Conservation (phyloP, 2,113 vertebrate species). For the Antennarius striatus region DNA sequence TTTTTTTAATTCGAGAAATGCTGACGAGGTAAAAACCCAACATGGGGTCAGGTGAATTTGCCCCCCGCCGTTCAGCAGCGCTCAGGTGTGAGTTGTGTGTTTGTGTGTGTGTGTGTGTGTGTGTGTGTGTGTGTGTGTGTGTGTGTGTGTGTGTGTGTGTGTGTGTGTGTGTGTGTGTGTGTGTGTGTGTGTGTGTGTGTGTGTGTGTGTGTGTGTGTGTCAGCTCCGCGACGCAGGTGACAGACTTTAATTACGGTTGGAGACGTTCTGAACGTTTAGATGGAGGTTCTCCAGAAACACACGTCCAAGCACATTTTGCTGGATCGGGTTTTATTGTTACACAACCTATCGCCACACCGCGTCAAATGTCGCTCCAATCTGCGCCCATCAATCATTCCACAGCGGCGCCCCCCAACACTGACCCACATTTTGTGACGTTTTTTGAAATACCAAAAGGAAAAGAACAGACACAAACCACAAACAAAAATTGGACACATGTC, state of each 20-base stretch:
- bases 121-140: slow-evolving; percentile 73
- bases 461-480: background rate
- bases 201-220: slow-evolving; percentile 69
- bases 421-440: slow-evolving; percentile 15
- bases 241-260: slow-evolving; percentile 72
- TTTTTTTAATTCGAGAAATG: slow-evolving; percentile 20
- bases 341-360: slow-evolving; percentile 14
- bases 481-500: background rate
- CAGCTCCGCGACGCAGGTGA: slow-evolving; percentile 68
- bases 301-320: slow-evolving; percentile 65
- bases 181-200: slow-evolving; percentile 73
- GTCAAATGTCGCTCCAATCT: slow-evolving; percentile 9
- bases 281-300: slow-evolving; percentile 44
- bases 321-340: slow-evolving; percentile 52
- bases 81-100: slow-evolving; percentile 63
- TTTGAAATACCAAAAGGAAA: background rate
- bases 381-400: slow-evolving; percentile 60
- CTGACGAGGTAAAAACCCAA: slow-evolving; percentile 49
- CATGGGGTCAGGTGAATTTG: slow-evolving; percentile 56
- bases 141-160: slow-evolving; percentile 73
- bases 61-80: slow-evolving; percentile 10
- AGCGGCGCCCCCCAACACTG: slow-evolving; percentile 12
- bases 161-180: slow-evolving; percentile 73
- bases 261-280: slow-evolving; percentile 28
- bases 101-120: slow-evolving; percentile 73